Base-by-base conservation (phyloP, 2,797 vertebrate genomes). In the Danionella dracula region DNA sequence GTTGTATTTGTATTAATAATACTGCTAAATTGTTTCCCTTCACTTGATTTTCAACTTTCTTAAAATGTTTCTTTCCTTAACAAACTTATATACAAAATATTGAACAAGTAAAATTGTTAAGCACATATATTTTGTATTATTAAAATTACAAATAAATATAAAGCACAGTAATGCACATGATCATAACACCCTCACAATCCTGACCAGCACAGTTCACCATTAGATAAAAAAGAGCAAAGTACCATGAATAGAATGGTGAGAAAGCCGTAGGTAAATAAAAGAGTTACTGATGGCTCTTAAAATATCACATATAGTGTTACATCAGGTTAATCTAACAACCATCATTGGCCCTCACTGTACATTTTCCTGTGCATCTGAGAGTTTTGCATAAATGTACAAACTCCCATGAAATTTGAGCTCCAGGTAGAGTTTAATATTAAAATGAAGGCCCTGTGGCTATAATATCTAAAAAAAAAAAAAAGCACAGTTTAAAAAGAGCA, bases 301-400 rank as follows among this genome's bases (percentile, higher is more conserved):
- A 54, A 45, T n/a, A 20, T 1, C 0, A 46, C 35, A 51, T n/a
- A n/a, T n/a, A n/a, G n/a, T n/a, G 46, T 10, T 35, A 48, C 17
- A 58, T 12, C 15, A 42, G 42, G 45, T 11, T 10, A 42, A 21
- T 37, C 13, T 19, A 29, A 42, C 31, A 51, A 53, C 4, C 19
- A n/a, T 23, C 15, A n/a, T 15, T 12, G 37, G 44, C 48, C 38
- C 60, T 51, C 27, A 58, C 8, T 51, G 16, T 32, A 13, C 11
- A 73, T 73, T 65, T 64, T 31, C 40, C 23, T 54, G 35, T 4
- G 8, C 59, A 37, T 63, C 16, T 34, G 29, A 50, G 31, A 31
- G 19, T 20, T 68, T 54, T 66, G 56, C 70, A 66, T 61, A 53
- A 4, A 60, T 49, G 16, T 46, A 20, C 13, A 42, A 69, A 55